Evolutionary conservation across 2,113 vertebrate species (phyloP).

Genomic region (Noturus placidus): DNA sequence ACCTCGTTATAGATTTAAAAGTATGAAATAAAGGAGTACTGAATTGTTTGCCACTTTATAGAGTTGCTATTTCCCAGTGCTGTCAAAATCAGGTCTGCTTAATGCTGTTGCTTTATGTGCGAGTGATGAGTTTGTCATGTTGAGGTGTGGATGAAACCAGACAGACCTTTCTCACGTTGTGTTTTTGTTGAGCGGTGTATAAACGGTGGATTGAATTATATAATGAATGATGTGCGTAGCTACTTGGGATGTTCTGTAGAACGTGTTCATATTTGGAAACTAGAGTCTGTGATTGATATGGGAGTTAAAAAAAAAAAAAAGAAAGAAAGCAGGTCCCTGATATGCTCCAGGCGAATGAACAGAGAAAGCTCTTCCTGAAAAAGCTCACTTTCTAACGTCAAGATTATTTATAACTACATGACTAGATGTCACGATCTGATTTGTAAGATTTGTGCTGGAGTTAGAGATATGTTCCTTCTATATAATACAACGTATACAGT

Average conservation of each 20-base stretch:
- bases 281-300: slow-evolving; percentile 26
- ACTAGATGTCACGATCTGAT: neutral
- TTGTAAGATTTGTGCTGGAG: neutral
- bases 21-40: neutral
- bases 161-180: neutral
- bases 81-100: neutral
- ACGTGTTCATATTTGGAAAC: neutral
- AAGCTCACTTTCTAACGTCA: neutral
- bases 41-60: neutral
- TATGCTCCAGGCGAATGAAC: slow-evolving; percentile 1
- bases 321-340: slow-evolving; percentile 7
- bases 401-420: neutral
- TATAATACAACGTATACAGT: neutral
- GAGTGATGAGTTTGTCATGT: slow-evolving; percentile 11
- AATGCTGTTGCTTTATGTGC: neutral
- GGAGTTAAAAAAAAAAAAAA: neutral
- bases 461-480: neutral
- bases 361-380: slow-evolving; percentile 1
- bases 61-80: neutral
- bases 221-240: neutral
- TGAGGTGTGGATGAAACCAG: neutral
- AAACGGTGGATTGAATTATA: neutral
- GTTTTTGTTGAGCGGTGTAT: neutral
- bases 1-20: neutral
- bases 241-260: too few species aligned